Evolutionary conservation across 1,140 invertebrate genomes (phyloP).

Genomic region (Achatina immaculata): DNA sequence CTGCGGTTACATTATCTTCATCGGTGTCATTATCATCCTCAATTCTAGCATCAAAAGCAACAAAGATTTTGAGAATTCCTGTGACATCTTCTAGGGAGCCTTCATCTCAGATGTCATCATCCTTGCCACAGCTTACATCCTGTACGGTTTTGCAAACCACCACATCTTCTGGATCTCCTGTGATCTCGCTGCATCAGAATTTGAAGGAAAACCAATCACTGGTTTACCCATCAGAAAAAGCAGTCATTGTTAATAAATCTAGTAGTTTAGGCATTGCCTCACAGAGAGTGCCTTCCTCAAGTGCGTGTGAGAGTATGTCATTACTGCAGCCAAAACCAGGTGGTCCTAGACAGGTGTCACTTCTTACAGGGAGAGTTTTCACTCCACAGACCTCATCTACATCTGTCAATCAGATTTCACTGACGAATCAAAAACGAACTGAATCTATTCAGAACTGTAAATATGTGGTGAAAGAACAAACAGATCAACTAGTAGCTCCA

Average conservation of each 20-base stretch:
- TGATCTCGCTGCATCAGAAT: neutral
- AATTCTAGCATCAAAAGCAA: neutral
- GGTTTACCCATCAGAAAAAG: neutral
- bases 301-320: neutral
- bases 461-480: neutral
- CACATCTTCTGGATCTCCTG: neutral
- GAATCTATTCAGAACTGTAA: neutral
- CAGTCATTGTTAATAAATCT: constrained; percentile 4
- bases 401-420: neutral
- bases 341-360: constrained; percentile 10
- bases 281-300: neutral
- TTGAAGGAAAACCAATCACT: neutral
- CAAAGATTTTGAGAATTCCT: neutral
- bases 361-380: constrained; percentile 10
- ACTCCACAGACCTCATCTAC: neutral
- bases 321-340: neutral
- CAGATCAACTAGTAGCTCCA: neutral
- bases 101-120: neutral
- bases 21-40: neutral
- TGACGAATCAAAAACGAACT: neutral
- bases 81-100: neutral
- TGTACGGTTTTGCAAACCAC: neutral
- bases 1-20: neutral
- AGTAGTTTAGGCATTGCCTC: neutral
- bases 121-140: neutral